Percentiles rank a stretch among this genome's conserved stretches.
Evolutionary conservation across 2,797 vertebrate species (phyloP).

Genomic region (Anguilla obscura): DNA sequence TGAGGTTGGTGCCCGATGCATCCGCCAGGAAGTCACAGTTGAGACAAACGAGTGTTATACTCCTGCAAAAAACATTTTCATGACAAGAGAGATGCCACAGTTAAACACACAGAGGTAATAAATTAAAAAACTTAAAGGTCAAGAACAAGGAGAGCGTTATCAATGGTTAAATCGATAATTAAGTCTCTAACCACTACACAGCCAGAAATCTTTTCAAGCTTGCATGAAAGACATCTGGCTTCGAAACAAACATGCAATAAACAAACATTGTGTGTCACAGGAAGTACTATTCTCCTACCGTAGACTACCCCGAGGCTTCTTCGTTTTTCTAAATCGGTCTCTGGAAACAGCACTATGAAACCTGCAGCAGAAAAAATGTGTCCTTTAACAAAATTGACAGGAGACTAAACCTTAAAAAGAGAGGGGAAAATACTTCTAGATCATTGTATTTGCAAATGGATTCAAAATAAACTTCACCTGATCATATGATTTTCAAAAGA

Average conservation of each 20-base stretch:
- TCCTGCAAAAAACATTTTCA: conserved; percentile 65
- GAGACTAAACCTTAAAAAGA: background rate
- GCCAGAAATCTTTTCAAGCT: background rate
- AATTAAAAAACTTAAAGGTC: background rate
- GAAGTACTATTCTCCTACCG: conserved; percentile 69
- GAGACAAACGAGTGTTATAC: conserved; percentile 85
- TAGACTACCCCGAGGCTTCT: conserved; percentile 68
- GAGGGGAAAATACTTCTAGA: background rate
- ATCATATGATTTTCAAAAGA: conserved; percentile 93
- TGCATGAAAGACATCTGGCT: background rate
- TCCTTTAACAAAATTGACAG: background rate
- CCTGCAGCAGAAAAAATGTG: conserved; percentile 62
- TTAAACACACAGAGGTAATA: background rate
- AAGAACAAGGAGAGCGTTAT: background rate
- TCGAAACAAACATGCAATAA: background rate
- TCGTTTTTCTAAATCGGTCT: conserved; percentile 80
- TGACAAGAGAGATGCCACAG: background rate
- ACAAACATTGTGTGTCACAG: background rate
- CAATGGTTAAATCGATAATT: background rate
- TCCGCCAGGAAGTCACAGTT: conserved; percentile 88
- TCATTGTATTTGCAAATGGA: background rate
- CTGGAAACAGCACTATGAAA: conserved; percentile 87
- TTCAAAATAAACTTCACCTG: conserved; percentile 68
- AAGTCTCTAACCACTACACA: background rate
- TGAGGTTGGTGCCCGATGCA: conserved; percentile 81